Evolutionary conservation across 1,140 invertebrate genomes (phyloP), one percentile per base, ranked within the genome.

Genomic region (Drosophila navojoa): DNA sequence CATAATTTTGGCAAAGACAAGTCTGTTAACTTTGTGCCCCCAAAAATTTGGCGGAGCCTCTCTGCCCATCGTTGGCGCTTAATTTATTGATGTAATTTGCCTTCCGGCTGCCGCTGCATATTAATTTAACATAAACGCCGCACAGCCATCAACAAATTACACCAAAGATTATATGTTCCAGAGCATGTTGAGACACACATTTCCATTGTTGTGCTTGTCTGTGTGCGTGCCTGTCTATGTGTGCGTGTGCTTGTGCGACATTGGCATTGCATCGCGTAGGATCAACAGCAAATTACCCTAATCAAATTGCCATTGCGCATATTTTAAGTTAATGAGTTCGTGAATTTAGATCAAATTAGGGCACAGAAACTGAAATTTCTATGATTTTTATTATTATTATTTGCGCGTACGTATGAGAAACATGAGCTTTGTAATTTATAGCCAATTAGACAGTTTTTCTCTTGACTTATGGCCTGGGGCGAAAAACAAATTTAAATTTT

Each of bases 211-310:
- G 10, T 62, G 59, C 25, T 32, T 19, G 32, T 50, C 13, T 45
- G 47, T 67, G 59, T 57, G 54, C 52, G 61, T 22, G 45, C 44
- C 27, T 52, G 55, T 67, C 55, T 32, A 9, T 10, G 4, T 22
- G 19, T 49, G 19, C 49, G 66, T 79, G 75, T 49, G 40, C 38
- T 25, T 22, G n/a, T 68, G 66, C 40, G 32, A 22, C 47, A 49
- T 76, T 77, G 73, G 55, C 75, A 73, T 58, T 63, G 77, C 67
- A 61, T 69, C 58, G 64, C 62, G 67, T 63, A 85, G 79, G 86
- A 89, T 89, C 81, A 90, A 68, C 81, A 77, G 61, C 71, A 89
- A 89, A 89, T 89, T 90, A 89, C 86, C 71, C 68, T 86, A 90
- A 90, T 89, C 75, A 89, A 89, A 89, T 89, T 81, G 67, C 78